Evolutionary conservation across 2,797 vertebrate genomes (phyloP).

Genomic region (Lacerta agilis): DNA sequence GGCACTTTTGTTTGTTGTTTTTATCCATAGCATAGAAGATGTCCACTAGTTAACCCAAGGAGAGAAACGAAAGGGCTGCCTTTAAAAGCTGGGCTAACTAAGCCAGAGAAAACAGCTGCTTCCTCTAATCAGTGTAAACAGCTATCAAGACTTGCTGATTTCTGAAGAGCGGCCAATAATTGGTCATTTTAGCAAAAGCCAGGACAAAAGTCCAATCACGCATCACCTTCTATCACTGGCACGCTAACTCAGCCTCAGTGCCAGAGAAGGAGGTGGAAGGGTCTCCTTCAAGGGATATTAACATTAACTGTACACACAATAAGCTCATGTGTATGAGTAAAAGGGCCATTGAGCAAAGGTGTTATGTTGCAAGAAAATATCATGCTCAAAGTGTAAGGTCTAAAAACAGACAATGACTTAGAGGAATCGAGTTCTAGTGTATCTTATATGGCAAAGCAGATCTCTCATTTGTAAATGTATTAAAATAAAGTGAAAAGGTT

Average conservation of each 20-base stretch:
- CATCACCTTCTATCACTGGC: constrained; percentile 20
- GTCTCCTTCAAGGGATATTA: background rate
- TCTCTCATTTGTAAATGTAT: background rate
- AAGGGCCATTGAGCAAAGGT: constrained; percentile 4
- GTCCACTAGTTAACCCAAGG: constrained; percentile 5
- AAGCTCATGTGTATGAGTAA: constrained; percentile 7
- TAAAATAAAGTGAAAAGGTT: background rate
- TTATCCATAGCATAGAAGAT: background rate
- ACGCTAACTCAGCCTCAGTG: background rate
- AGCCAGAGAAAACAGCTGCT: constrained; percentile 2
- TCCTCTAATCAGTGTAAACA: constrained; percentile 11
- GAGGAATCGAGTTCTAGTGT: constrained; percentile 8
- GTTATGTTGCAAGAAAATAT: background rate
- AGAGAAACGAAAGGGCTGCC: background rate
- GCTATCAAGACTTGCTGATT: constrained; percentile 10
- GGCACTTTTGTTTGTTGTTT: background rate
- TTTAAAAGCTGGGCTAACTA: constrained; percentile 15
- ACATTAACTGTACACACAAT: background rate
- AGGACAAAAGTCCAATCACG: background rate
- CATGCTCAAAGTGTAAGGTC: constrained; percentile 1
- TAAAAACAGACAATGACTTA: background rate
- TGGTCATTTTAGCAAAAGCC: background rate
- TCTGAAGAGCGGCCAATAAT: constrained; percentile 15
- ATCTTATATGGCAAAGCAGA: background rate
- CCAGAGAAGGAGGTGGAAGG: background rate